These are phyloP conservation scores for Coturnix japonica DNA, from an alignment of 2,113 vertebrate genomes.

Conservation along the genomic window DNA sequence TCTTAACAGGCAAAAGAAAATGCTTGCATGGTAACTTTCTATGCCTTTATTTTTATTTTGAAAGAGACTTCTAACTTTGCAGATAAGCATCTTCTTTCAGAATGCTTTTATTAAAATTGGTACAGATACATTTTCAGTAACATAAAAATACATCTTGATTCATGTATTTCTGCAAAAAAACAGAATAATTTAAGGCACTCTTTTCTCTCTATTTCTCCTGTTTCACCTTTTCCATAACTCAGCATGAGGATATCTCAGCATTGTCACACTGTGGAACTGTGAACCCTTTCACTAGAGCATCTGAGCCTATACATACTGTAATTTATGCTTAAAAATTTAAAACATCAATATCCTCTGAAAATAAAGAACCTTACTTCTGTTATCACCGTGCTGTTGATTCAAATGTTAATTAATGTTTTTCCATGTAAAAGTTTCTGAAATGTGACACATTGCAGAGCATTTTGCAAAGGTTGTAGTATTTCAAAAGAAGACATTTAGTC, in stretches of 20 bases:
- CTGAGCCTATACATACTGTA: constrained; percentile 5
- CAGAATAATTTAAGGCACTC: constrained; percentile 5
- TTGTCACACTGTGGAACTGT: constrained; percentile 2
- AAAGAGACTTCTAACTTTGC: background rate
- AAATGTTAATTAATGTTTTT: background rate
- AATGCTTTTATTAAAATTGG: constrained; percentile 48
- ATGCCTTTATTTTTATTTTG: constrained; percentile 1
- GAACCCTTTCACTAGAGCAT: constrained; percentile 39
- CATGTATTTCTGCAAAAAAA: background rate
- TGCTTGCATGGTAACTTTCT: constrained; percentile 30
- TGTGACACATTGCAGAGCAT: background rate
- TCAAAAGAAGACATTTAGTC: background rate
- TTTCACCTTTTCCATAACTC: background rate
- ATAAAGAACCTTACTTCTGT: background rate
- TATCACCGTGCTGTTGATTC: background rate
- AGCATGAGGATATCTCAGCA: background rate
- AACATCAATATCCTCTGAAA: constrained; percentile 50
- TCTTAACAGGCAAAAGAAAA: constrained; percentile 37
- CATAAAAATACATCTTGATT: constrained; percentile 1
- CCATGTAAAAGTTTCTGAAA: background rate
- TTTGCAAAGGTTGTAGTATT: background rate
- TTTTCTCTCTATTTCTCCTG: background rate
- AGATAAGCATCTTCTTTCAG: background rate
- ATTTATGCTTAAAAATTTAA: constrained; percentile 43
- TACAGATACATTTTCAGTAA: constrained; percentile 20